phyloP scores from a whole-genome alignment of 2,888 invertebrate genomes.

The Xanthia togata region DNA sequence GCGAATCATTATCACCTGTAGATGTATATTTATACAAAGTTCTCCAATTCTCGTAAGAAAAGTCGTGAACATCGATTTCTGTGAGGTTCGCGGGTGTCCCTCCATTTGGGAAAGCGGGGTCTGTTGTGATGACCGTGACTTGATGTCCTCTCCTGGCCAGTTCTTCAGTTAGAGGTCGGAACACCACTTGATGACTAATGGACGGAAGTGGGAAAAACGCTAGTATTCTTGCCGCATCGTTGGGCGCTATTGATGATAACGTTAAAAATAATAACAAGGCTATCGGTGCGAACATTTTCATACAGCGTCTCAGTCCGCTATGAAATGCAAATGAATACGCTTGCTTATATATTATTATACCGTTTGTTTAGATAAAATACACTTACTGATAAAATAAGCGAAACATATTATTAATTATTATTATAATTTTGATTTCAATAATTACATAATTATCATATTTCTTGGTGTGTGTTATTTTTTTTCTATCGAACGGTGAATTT shows the following conservation, averaged over 20 bases:
- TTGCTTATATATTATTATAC: neutral
- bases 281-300: constrained; percentile 20
- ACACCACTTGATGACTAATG: constrained; percentile 67
- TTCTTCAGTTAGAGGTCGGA: constrained; percentile 74
- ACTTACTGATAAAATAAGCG: neutral
- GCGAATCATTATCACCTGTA: constrained; percentile 36
- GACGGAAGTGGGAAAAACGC: constrained; percentile 58
- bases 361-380: neutral
- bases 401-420: neutral
- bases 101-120: constrained; percentile 71
- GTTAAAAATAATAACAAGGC: constrained; percentile 21
- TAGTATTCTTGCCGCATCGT: constrained; percentile 58
- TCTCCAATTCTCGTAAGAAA: constrained; percentile 68
- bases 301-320: neutral
- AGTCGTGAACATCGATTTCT: constrained; percentile 78
- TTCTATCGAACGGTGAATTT: neutral
- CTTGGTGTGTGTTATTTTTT: neutral
- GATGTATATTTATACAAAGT: constrained; percentile 23
- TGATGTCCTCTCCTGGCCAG: constrained; percentile 81
- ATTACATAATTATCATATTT: neutral
- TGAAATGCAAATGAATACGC: neutral
- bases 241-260: constrained; percentile 10
- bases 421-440: neutral
- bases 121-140: constrained; percentile 77
- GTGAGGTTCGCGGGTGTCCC: constrained; percentile 72